Percentiles rank a stretch among this genome's conserved stretches.
phyloP scores from a whole-genome alignment of 2,888 invertebrate genomes.

The Catocala nupta region DNA sequence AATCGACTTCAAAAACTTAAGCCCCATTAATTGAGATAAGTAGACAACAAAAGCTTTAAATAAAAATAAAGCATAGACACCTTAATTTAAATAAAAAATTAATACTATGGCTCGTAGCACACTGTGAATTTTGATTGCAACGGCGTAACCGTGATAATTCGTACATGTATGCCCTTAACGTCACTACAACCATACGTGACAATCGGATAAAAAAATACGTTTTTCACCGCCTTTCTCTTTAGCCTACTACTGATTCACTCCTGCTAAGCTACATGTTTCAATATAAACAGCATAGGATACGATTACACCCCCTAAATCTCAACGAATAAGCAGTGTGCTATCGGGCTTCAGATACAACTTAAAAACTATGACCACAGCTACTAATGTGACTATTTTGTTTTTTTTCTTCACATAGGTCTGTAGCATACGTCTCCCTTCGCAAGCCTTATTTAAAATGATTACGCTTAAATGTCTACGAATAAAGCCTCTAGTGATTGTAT shows the following conservation, averaged over 20 bases:
- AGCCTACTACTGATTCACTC: too few species aligned
- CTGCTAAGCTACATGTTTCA: too few species aligned
- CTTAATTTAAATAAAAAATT: slow-evolving; percentile 26
- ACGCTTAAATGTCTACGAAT: slow-evolving; percentile 39
- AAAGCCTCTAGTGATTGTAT: slow-evolving; percentile 38
- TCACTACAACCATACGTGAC: too few species aligned
- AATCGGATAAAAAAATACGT: too few species aligned
- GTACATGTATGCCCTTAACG: too few species aligned
- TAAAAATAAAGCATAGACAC: slow-evolving; percentile 38
- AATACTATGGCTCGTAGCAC: slow-evolving; percentile 3
- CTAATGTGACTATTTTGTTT: slow-evolving; percentile 17
- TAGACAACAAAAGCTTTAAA: slow-evolving; percentile 40
- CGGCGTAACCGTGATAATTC: background rate
- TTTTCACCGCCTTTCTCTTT: too few species aligned
- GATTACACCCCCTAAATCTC: too few species aligned
- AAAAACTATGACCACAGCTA: background rate
- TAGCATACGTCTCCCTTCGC: background rate
- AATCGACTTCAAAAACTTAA: slow-evolving; percentile 14
- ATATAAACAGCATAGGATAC: too few species aligned
- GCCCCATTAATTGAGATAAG: slow-evolving; percentile 20
- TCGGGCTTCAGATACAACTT: background rate
- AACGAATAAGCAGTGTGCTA: background rate
- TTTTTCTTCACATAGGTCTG: background rate
- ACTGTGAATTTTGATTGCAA: background rate
- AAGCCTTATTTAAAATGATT: slow-evolving; percentile 35